Conservation (phyloP, 2,888 invertebrate species). For the Sesia bembeciformis region DNA sequence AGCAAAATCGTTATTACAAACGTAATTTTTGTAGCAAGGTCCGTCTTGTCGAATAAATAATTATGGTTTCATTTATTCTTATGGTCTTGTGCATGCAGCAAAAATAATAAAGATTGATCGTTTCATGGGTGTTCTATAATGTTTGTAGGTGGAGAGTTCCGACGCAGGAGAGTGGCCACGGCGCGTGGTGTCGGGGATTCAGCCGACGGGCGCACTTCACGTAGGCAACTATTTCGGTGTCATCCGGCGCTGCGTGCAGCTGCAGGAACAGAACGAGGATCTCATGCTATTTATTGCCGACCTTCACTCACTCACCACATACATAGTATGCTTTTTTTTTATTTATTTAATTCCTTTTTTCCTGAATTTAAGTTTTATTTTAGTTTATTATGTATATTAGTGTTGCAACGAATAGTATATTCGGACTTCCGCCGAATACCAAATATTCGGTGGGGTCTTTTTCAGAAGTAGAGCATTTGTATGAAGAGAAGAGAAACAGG, state of each 20-base stretch:
- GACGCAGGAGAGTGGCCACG: conserved; percentile 50
- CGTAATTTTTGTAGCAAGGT: no score
- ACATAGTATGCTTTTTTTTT: conserved; percentile 70
- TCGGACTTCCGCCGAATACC: no score
- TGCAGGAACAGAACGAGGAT: conserved; percentile 82
- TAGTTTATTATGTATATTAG: no score
- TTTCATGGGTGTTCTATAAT: not conserved
- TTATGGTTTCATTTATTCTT: no score
- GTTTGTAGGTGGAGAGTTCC: not conserved
- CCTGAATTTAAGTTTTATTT: not conserved
- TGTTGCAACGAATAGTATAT: no score
- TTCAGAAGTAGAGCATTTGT: no score
- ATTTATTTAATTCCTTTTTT: not conserved
- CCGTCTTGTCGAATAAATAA: no score
- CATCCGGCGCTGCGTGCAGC: conserved; percentile 86
- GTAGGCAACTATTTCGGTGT: conserved; percentile 98
- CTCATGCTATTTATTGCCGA: conserved; percentile 91
- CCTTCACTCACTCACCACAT: conserved; percentile 92
- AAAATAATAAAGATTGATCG: no score
- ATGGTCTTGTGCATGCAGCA: no score
- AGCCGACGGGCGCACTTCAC: conserved; percentile 96
- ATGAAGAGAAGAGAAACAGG: no score
- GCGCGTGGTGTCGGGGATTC: conserved; percentile 92
- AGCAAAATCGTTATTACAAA: no score
- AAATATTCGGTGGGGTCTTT: no score